These are phyloP conservation scores for Entomobrya proxima DNA, from an alignment of 2,888 invertebrate genomes.

Conservation along the genomic window DNA sequence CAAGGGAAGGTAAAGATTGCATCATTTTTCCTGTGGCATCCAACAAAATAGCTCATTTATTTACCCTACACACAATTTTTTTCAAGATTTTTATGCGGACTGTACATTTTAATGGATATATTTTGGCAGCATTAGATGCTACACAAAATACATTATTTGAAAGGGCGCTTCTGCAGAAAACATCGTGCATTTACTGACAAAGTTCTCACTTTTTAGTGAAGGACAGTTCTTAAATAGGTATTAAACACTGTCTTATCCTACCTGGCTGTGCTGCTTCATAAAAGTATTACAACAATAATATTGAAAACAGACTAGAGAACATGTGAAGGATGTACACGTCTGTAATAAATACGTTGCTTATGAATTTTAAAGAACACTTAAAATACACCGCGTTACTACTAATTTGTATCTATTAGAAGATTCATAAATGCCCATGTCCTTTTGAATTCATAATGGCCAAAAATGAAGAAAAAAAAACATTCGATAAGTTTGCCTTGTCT, in stretches of 20 bases:
- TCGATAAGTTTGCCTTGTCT: background rate
- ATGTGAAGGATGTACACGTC: background rate
- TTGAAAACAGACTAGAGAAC: no score
- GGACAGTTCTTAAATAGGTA: background rate
- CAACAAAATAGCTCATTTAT: no score
- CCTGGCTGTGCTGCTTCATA: background rate
- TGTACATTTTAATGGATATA: background rate
- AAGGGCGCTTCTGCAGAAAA: background rate
- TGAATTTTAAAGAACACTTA: slow-evolving; percentile 22
- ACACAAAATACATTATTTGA: background rate
- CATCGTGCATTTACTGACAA: background rate
- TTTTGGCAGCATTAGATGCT: background rate
- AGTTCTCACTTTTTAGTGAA: slow-evolving; percentile 27
- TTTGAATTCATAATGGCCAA: no score
- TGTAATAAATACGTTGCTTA: background rate
- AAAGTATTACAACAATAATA: no score
- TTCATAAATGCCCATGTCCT: no score
- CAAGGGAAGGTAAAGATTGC: slow-evolving; percentile 9
- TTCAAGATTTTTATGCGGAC: no score
- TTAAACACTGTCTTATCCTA: slow-evolving; percentile 5
- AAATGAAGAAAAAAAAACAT: no score
- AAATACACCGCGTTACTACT: no score
- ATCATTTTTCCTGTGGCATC: background rate
- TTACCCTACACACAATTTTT: no score
- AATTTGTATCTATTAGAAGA: no score